Evolutionary conservation across 2,888 invertebrate genomes (phyloP), one percentile per base, ranked within the genome.

Genomic region (Cabera pusaria): DNA sequence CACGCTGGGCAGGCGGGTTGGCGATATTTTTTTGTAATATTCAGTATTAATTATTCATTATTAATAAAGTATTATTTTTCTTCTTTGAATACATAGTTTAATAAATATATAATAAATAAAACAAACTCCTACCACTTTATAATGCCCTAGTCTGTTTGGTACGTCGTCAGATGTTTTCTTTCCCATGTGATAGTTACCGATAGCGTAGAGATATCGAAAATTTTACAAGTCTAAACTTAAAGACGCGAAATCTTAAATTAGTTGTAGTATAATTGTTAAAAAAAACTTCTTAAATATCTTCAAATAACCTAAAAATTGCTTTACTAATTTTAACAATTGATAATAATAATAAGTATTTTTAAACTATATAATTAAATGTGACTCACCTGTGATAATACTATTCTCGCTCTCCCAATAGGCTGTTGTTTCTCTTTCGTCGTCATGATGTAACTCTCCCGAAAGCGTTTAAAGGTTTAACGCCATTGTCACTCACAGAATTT

Each of bases 141-240:
- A 72, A 73, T 65, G 73, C 73, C 59, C 66, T 63, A 8, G 28
- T 24, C 24, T 19, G 14, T 29, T 34, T 34, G n/a, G n/a, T n/a
- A n/a, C n/a, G n/a, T 79, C 77, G 79, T 83, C 84, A 83, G 80
- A 81, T 82, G 79, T 83, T 84, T 81, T 79, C 74, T 81, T 80
- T 84, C 79, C 70, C 76, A 76, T 77, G 74, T 80, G 77, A 80
- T 81, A 77, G 72, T 66, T 60, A 61, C 65, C 64, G 72, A 74
- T 77, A 75, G 64, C 57, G 69, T 66, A 53, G 28, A 6, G 51
- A 48, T 48, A 48, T 35, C 31, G 29, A 78, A 74, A 76, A 77
- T 75, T 68, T n/a, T 81, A 80, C 77, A 80, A 80, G 73, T 72
- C 64, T 67, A 77, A 75, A 79, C 64, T 67, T 63, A 73, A 71